Conservation (phyloP, 2,113 vertebrate genomes). For the Podarcis cretensis region DNA sequence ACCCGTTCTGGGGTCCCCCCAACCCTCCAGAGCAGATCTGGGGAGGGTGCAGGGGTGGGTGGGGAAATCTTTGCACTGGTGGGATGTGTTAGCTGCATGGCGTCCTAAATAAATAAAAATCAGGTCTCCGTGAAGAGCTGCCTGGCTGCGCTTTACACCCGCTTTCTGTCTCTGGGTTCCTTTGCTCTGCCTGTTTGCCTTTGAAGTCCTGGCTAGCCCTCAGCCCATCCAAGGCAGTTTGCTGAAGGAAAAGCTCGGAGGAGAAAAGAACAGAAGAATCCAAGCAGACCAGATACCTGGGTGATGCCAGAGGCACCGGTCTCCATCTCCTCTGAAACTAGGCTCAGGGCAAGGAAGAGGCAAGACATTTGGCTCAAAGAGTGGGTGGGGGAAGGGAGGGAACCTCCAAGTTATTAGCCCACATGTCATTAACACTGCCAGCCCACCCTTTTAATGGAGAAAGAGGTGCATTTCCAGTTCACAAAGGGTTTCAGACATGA, state of each 20-base stretch:
- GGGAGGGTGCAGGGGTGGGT: too few species aligned
- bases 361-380: neutral
- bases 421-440: neutral
- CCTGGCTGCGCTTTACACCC: neutral
- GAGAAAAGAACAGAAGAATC: too few species aligned
- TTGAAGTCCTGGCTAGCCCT: neutral
- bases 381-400: neutral
- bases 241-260: neutral
- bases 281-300: neutral
- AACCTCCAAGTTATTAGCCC: neutral
- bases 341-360: neutral
- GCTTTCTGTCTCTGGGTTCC: too few species aligned
- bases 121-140: too few species aligned
- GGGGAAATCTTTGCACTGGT: too few species aligned
- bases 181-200: neutral
- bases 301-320: neutral
- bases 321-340: neutral
- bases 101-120: neutral
- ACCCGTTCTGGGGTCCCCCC: too few species aligned
- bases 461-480: too few species aligned
- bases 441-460: neutral
- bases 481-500: neutral
- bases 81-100: too few species aligned
- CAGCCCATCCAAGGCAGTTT: neutral
- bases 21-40: too few species aligned